Evolutionary conservation across 2,888 invertebrate species (phyloP).

Genomic region (Drosophila affinis): DNA sequence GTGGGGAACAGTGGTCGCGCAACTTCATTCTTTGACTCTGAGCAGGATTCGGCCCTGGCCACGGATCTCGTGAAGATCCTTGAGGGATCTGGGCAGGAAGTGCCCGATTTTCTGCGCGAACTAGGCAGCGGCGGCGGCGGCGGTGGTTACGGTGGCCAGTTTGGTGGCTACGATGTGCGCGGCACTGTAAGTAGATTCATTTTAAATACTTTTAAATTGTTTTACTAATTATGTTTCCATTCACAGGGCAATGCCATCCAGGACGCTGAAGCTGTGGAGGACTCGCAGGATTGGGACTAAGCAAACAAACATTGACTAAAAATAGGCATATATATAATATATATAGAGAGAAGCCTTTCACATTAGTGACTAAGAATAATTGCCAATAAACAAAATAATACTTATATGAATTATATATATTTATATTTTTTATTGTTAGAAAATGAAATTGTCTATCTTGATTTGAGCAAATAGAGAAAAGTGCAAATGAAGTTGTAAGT

Average conservation of each 20-base stretch:
- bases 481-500: too few relatives aligned
- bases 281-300: conserved; percentile 34
- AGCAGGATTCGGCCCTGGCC: conserved; percentile 86
- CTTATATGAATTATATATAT: too few relatives aligned
- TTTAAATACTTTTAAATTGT: not conserved
- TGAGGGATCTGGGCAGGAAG: conserved; percentile 89
- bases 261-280: conserved; percentile 4
- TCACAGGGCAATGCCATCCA: conserved; percentile 5
- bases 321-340: conserved; percentile 5
- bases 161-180: conserved; percentile 89
- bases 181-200: conserved; percentile 27
- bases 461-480: too few relatives aligned
- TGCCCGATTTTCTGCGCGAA: conserved; percentile 90
- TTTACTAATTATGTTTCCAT: not conserved
- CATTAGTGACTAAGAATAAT: too few relatives aligned
- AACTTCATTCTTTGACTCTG: conserved; percentile 91
- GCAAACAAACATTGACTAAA: not conserved
- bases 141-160: conserved; percentile 83
- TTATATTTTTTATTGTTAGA: too few relatives aligned
- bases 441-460: too few relatives aligned
- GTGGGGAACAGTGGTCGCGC: conserved; percentile 95
- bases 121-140: conserved; percentile 72
- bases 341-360: too few relatives aligned
- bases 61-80: conserved; percentile 89
- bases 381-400: too few relatives aligned